Percentiles rank a stretch among this genome's conserved stretches.
Evolutionary conservation across 1,140 invertebrate species (phyloP).

Genomic region (Neuroterus valhalla): DNA sequence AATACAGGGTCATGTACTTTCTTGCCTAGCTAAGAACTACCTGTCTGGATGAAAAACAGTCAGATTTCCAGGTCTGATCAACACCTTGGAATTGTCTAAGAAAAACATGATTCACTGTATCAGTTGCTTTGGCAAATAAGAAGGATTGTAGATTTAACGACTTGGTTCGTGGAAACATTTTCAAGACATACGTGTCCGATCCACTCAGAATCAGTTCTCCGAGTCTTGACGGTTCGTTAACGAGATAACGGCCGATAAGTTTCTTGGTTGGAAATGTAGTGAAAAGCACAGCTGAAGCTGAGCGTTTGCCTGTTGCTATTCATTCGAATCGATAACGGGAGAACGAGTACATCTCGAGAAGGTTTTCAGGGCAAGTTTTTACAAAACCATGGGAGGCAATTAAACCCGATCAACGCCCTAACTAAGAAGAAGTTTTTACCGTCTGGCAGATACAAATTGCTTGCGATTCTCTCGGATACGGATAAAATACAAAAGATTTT

Average conservation of each 20-base stretch:
- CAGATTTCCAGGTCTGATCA: no score
- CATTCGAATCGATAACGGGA: conserved; percentile 24
- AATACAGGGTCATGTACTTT: no score
- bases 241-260: conserved; percentile 21
- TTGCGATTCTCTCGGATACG: no score
- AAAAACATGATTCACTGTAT: no score
- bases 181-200: neutral
- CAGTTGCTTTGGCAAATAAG: no score
- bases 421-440: neutral
- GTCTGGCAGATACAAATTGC: neutral
- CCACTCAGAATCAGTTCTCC: neutral
- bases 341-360: conserved; percentile 23
- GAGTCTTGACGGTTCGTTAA: conserved; percentile 6
- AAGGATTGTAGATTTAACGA: no score
- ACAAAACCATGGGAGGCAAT: neutral
- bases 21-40: no score
- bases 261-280: neutral
- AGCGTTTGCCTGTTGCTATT: conserved; percentile 15
- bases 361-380: neutral
- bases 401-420: neutral
- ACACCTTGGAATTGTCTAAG: no score
- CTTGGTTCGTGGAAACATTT: neutral
- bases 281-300: neutral
- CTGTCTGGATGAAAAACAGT: no score
- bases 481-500: no score